Percentiles rank a stretch among this genome's conserved stretches.
Conservation (phyloP, 2,797 vertebrate genomes). For the Lithobates sylvaticus region DNA sequence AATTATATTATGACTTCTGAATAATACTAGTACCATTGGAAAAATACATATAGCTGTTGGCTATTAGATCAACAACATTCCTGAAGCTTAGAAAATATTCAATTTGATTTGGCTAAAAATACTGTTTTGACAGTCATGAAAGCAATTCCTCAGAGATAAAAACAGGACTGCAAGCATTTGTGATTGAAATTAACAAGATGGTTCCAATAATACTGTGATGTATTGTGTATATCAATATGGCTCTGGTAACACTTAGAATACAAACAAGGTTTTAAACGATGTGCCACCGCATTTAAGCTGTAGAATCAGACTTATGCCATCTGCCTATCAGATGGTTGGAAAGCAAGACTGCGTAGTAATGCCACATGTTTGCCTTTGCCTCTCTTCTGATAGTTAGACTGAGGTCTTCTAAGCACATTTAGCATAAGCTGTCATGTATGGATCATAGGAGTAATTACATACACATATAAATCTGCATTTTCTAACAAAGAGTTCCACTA, state of each 20-base stretch:
- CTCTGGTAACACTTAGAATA: constrained; percentile 99
- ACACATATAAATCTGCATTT: no score
- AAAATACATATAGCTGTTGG: neutral
- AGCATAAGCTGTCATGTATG: constrained; percentile 81
- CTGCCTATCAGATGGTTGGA: constrained; percentile 97
- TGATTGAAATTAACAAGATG: constrained; percentile 85
- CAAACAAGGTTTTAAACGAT: constrained; percentile 99
- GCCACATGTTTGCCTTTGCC: constrained; percentile 92
- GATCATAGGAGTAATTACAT: no score
- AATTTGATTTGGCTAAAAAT: constrained; percentile 2
- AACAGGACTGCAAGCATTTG: constrained; percentile 80
- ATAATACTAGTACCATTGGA: neutral
- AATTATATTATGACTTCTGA: neutral
- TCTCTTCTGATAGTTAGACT: constrained; percentile 85
- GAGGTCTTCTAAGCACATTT: constrained; percentile 87
- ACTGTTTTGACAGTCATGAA: neutral
- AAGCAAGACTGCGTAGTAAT: constrained; percentile 92
- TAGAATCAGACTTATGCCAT: constrained; percentile 92
- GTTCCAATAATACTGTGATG: constrained; percentile 91
- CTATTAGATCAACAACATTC: neutral
- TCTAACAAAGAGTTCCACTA: no score
- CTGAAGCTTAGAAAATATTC: neutral
- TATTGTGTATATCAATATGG: constrained; percentile 99
- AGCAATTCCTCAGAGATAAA: constrained; percentile 79
- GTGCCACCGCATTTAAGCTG: constrained; percentile 95